A percentile compares a stretch with the other conserved stretches of the same genome.
Conservation (phyloP, 2,113 vertebrate genomes). For the Nothocercus julius region DNA sequence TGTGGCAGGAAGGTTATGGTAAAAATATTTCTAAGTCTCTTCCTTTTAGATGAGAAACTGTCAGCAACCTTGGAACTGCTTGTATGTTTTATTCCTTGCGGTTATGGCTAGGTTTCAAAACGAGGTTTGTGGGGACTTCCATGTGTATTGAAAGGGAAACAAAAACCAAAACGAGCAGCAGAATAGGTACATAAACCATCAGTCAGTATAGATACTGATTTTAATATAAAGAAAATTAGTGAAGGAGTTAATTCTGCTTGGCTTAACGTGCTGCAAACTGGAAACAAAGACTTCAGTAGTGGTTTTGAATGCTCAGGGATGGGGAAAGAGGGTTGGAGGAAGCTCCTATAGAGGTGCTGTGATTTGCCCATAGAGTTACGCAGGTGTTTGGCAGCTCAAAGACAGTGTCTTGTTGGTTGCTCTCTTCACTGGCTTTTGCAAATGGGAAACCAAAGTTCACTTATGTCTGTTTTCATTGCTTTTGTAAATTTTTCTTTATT, state of each 20-base stretch:
- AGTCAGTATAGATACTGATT: neutral
- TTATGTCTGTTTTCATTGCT: accelerated
- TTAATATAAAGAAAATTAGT: neutral
- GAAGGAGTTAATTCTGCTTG: neutral
- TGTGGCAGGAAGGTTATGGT: neutral
- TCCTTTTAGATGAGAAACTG: neutral
- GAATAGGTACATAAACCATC: accelerated
- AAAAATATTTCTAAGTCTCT: neutral
- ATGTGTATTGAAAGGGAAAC: neutral
- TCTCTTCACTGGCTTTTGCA: neutral
- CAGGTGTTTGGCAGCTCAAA: neutral
- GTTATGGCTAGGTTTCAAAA: neutral
- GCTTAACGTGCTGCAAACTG: neutral
- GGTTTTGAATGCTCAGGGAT: neutral
- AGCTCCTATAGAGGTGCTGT: neutral
- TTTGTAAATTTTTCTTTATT: neutral
- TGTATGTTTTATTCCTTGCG: neutral
- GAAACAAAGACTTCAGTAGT: neutral
- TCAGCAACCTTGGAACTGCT: neutral
- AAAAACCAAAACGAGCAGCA: neutral
- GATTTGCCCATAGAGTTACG: neutral
- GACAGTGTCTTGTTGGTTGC: neutral
- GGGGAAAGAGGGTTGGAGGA: accelerated
- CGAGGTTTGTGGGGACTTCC: neutral
- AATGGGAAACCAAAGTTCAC: neutral